phyloP scores from a whole-genome alignment of 2,888 invertebrate genomes.

The Exocentrus adspersus region DNA sequence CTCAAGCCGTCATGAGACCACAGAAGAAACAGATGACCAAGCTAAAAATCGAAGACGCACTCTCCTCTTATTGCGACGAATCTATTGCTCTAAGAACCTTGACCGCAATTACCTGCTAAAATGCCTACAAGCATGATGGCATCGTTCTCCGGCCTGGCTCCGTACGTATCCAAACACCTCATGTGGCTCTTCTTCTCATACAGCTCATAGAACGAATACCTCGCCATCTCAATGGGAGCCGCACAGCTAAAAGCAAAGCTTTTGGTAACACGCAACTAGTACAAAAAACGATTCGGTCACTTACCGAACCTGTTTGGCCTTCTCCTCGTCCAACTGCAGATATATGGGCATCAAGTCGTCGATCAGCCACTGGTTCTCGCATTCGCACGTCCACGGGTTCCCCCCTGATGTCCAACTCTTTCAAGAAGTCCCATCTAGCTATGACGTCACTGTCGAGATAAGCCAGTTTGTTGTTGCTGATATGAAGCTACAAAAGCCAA shows the following conservation, averaged over 20 bases:
- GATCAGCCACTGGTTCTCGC: conserved; percentile 81
- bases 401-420: conserved; percentile 73
- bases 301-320: conserved; percentile 66
- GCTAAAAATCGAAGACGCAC: no score
- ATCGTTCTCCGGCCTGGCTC: conserved; percentile 73
- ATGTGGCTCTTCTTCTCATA: conserved; percentile 68
- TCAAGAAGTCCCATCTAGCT: conserved; percentile 76
- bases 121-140: conserved; percentile 76
- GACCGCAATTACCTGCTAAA: conserved; percentile 72
- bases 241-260: conserved; percentile 67
- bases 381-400: conserved; percentile 84
- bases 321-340: conserved; percentile 61
- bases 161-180: conserved; percentile 74
- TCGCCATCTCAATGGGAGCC: conserved; percentile 73
- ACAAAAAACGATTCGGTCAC: conserved; percentile 35
- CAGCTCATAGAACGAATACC: conserved; percentile 69
- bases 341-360: conserved; percentile 70
- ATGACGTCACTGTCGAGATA: conserved; percentile 73
- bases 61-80: no score
- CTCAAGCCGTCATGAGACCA: no score
- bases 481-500: conserved; percentile 72
- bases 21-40: no score
- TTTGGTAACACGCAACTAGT: not conserved
- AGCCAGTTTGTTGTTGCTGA: conserved; percentile 77
- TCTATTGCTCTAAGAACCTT: no score